phyloP scores from a whole-genome alignment of 2,888 invertebrate species.

The Xanthorhoe designata region DNA sequence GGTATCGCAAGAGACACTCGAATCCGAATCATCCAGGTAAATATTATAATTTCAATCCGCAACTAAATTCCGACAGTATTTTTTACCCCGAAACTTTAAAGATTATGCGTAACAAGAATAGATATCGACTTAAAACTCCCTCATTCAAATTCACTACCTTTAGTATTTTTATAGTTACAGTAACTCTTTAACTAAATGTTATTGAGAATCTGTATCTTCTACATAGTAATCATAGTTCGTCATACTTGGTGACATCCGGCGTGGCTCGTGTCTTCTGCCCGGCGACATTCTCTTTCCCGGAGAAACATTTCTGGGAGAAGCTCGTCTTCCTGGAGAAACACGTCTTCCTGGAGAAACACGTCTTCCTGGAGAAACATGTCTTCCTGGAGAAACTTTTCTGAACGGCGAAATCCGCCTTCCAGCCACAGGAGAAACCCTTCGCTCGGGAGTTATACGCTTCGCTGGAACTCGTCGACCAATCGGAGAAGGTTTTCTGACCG shows the following conservation, averaged over 20 bases:
- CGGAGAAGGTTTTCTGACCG: slow-evolving; percentile 10
- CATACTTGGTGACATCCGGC: slow-evolving; percentile 47
- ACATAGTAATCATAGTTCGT: slow-evolving; percentile 27
- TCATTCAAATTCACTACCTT: too few species aligned
- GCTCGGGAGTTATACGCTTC: slow-evolving; percentile 3
- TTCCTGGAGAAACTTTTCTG: slow-evolving; percentile 43
- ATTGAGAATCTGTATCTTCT: slow-evolving; percentile 32
- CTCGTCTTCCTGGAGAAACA: slow-evolving; percentile 23
- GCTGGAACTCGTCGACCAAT: slow-evolving; percentile 11
- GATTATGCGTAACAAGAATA: too few species aligned
- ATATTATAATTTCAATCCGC: too few species aligned
- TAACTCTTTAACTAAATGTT: not conserved
- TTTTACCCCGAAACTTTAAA: too few species aligned
- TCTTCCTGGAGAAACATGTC: slow-evolving; percentile 42
- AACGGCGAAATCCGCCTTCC: slow-evolving; percentile 24
- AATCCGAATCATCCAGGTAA: too few species aligned
- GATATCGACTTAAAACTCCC: too few species aligned
- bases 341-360: slow-evolving; percentile 41
- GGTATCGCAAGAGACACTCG: too few species aligned
- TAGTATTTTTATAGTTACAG: not conserved
- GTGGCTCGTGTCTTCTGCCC: slow-evolving; percentile 34
- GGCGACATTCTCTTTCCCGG: slow-evolving; percentile 41
- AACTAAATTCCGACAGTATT: too few species aligned
- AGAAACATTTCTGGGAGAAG: slow-evolving; percentile 23
- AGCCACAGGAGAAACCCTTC: slow-evolving; percentile 7